phyloP scores from a whole-genome alignment of 2,113 vertebrate genomes.

The Limnothrissa miodon region DNA sequence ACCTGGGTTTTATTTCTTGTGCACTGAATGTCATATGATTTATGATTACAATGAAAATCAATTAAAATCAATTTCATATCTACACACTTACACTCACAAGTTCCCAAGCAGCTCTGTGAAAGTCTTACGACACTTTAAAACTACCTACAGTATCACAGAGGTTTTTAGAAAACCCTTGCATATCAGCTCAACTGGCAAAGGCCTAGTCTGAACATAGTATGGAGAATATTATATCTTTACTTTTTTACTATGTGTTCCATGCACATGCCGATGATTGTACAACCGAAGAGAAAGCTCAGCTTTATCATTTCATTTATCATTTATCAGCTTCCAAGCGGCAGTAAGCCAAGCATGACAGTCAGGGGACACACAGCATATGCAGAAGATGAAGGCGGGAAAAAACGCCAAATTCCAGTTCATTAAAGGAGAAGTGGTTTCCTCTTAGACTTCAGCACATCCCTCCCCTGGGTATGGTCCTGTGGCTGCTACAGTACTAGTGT shows the following conservation, averaged over 20 bases:
- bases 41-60: too few species aligned
- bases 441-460: neutral
- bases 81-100: neutral
- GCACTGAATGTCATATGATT: too few species aligned
- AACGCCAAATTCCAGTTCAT: neutral
- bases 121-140: neutral
- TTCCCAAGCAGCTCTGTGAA: neutral
- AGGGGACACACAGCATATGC: neutral
- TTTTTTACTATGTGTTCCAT: neutral
- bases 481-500: neutral
- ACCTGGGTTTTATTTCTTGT: too few species aligned
- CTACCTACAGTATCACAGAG: neutral
- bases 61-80: too few species aligned
- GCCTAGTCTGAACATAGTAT: neutral
- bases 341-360: neutral
- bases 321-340: too few species aligned
- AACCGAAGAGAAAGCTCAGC: neutral
- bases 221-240: neutral
- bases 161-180: neutral
- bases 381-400: neutral
- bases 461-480: neutral
- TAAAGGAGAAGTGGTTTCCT: neutral
- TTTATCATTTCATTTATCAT: too few species aligned
- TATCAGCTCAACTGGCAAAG: neutral
- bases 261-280: neutral